Evolutionary conservation across 2,888 invertebrate species (phyloP).

Genomic region (Xylota sylvarum): DNA sequence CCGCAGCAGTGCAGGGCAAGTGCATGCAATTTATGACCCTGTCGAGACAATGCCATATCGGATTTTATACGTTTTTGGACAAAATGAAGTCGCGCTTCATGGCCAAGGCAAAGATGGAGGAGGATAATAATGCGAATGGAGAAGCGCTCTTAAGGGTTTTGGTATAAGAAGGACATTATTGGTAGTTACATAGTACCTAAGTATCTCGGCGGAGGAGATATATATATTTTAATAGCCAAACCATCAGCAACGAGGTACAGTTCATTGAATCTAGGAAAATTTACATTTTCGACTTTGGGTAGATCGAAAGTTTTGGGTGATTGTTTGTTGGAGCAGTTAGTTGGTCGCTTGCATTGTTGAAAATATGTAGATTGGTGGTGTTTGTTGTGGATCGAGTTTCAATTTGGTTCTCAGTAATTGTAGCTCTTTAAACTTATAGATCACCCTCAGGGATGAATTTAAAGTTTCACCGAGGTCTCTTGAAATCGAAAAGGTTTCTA

Average conservation of each 20-base stretch:
- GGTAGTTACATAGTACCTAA: no score
- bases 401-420: background rate
- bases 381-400: no score
- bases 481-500: no score
- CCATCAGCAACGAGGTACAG: background rate
- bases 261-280: conserved; percentile 44
- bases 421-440: no score
- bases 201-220: conserved; percentile 11
- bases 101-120: conserved; percentile 54
- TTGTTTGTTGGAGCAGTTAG: conserved; percentile 19
- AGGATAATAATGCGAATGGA: conserved; percentile 58
- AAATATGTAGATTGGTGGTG: background rate
- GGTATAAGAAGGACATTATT: conserved; percentile 66
- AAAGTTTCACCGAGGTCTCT: no score
- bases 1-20: conserved; percentile 62
- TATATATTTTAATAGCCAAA: conserved; percentile 44
- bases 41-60: conserved; percentile 77
- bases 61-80: conserved; percentile 74
- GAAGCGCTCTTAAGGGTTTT: conserved; percentile 45
- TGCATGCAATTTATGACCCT: conserved; percentile 75
- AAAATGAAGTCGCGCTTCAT: conserved; percentile 73
- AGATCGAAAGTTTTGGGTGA: background rate
- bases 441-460: no score
- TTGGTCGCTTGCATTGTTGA: conserved; percentile 18
- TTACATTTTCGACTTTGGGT: conserved; percentile 56